phyloP scores from a whole-genome alignment of 2,888 invertebrate genomes.

The Platycheirus rosarum region DNA sequence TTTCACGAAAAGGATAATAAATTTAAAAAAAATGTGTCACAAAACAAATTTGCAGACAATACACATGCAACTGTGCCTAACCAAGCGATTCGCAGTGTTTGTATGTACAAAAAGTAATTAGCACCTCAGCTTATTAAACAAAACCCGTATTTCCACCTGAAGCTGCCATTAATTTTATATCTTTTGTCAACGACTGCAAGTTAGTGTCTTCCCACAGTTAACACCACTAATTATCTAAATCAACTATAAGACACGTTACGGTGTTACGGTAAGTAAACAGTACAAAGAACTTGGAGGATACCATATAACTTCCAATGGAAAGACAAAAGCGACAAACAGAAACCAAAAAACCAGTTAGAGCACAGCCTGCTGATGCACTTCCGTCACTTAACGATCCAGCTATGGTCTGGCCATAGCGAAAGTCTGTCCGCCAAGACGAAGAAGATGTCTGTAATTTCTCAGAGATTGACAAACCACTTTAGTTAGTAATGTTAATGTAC shows the following conservation, averaged over 20 bases:
- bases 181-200: no score
- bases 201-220: slow-evolving; percentile 37
- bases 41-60: no score
- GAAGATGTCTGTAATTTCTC: slow-evolving; percentile 39
- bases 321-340: neutral
- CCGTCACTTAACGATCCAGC: slow-evolving; percentile 28
- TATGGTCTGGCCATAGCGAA: slow-evolving; percentile 7
- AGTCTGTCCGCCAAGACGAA: neutral
- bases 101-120: neutral
- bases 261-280: slow-evolving; percentile 14
- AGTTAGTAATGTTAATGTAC: neutral
- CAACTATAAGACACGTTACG: slow-evolving; percentile 35
- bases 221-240: slow-evolving; percentile 41
- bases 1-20: no score
- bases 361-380: slow-evolving; percentile 21
- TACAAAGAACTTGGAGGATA: slow-evolving; percentile 3
- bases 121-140: neutral
- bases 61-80: neutral
- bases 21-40: no score
- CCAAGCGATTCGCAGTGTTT: neutral
- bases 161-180: neutral
- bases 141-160: neutral
- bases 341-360: slow-evolving; percentile 10
- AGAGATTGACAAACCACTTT: slow-evolving; percentile 41
- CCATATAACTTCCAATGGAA: slow-evolving; percentile 22